A percentile compares a stretch with the other conserved stretches of the same genome.
phyloP scores from a whole-genome alignment of 2,888 invertebrate genomes.

The Eurytoma adleriae region DNA sequence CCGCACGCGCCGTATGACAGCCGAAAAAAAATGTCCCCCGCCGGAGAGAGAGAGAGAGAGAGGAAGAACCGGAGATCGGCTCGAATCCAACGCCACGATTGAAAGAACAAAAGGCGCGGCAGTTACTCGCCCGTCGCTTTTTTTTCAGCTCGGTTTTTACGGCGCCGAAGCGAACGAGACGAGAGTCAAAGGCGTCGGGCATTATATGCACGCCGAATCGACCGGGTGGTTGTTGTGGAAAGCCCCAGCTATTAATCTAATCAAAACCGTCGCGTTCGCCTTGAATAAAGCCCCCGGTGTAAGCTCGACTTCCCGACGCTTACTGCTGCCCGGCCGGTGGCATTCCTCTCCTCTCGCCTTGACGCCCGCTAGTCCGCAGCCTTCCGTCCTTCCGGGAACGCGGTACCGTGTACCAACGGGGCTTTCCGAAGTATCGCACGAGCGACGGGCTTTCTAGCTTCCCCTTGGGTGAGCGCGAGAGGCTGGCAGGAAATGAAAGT shows the following conservation, averaged over 20 bases:
- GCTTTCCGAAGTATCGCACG: conserved; percentile 18
- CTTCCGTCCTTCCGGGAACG: conserved; percentile 10
- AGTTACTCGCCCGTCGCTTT: background rate
- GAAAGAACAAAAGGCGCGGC: conserved; percentile 37
- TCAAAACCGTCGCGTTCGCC: conserved; percentile 59
- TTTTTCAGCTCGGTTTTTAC: background rate
- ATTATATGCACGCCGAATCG: conserved; percentile 24
- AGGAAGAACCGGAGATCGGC: conserved; percentile 16
- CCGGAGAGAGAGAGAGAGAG: background rate
- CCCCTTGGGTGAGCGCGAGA: background rate
- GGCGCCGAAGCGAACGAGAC: too few relatives aligned
- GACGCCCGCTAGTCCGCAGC: background rate
- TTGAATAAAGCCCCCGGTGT: conserved; percentile 50
- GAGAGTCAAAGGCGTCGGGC: background rate
- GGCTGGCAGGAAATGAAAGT: background rate
- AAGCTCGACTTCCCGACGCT: conserved; percentile 28
- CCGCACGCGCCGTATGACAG: background rate
- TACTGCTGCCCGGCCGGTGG: background rate
- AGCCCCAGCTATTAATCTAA: conserved; percentile 61
- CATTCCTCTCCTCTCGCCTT: background rate
- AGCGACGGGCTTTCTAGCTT: background rate
- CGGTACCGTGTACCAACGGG: background rate
- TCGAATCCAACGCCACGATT: conserved; percentile 35
- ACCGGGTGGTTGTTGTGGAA: conserved; percentile 43
- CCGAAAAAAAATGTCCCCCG: conserved; percentile 9